phyloP scores from a whole-genome alignment of 2,888 invertebrate species.

The Pristionchus maxplancki region DNA sequence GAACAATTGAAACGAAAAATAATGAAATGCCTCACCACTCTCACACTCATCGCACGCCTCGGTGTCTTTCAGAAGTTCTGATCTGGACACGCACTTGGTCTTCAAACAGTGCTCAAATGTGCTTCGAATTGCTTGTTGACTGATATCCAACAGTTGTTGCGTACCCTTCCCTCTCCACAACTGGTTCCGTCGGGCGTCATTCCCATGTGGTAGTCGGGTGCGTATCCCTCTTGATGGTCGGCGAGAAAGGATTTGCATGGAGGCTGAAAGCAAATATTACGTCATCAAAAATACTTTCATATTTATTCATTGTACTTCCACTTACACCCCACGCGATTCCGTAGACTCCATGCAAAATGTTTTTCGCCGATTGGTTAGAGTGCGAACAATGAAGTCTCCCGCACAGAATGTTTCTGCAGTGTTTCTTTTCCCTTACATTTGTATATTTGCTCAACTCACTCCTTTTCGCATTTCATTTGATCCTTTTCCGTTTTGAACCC shows the following conservation, averaged over 20 bases:
- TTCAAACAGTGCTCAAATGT: neutral
- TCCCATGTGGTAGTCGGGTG: neutral
- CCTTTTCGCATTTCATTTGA: neutral
- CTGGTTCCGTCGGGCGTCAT: neutral
- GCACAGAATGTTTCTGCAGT: neutral
- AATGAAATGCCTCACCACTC: neutral
- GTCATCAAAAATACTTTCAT: neutral
- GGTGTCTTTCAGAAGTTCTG: neutral
- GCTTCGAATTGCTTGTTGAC: neutral
- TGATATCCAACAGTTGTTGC: neutral
- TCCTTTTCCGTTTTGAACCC: neutral
- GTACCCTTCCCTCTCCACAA: slow-evolving; percentile 19
- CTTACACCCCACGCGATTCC: neutral
- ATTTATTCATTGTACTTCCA: neutral
- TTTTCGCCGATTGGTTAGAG: neutral
- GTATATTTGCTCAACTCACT: neutral
- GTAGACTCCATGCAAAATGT: neutral
- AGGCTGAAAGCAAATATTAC: neutral
- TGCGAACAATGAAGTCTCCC: neutral
- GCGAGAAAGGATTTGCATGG: neutral
- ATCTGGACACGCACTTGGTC: neutral
- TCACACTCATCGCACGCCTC: neutral
- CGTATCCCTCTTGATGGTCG: neutral
- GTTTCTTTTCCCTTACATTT: neutral
- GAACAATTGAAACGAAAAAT: neutral